These are phyloP conservation scores for Botia kubotai DNA, from an alignment of 2,797 vertebrate genomes.

Conservation along the genomic window DNA sequence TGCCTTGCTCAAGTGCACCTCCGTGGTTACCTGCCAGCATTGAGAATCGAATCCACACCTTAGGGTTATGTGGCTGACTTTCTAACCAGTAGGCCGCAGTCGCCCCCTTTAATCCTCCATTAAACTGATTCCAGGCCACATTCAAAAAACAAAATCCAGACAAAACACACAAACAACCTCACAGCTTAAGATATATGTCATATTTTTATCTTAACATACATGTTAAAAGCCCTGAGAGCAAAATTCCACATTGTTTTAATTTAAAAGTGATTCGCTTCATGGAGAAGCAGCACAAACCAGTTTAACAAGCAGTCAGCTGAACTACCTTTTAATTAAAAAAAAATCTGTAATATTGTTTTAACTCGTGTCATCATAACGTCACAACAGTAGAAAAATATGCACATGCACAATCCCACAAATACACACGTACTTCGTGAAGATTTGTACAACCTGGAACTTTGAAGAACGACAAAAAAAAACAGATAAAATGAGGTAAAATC, in stretches of 20 bases:
- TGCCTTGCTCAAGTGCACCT: no score
- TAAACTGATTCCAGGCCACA: no score
- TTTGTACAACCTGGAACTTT: constrained; percentile 75
- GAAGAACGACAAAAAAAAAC: constrained; percentile 68
- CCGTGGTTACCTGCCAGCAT: no score
- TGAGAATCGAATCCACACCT: no score
- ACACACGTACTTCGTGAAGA: constrained; percentile 78
- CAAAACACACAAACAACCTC: background rate
- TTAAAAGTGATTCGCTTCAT: constrained; percentile 81
- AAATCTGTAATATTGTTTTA: constrained; percentile 80
- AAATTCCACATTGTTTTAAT: constrained; percentile 69
- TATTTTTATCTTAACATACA: constrained; percentile 84
- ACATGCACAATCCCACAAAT: constrained; percentile 73
- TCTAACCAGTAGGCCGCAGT: no score
- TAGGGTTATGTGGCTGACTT: no score
- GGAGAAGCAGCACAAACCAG: constrained; percentile 84
- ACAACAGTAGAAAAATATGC: constrained; percentile 83
- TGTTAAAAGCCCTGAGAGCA: constrained; percentile 86
- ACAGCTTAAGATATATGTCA: constrained; percentile 77
- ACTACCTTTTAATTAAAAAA: constrained; percentile 74
- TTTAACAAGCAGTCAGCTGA: constrained; percentile 78
- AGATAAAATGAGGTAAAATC: constrained; percentile 79
- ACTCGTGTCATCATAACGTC: constrained; percentile 71
- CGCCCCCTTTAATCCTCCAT: no score
- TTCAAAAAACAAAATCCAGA: background rate